phyloP scores from a whole-genome alignment of 2,113 vertebrate genomes.

The Dasyprocta punctata region DNA sequence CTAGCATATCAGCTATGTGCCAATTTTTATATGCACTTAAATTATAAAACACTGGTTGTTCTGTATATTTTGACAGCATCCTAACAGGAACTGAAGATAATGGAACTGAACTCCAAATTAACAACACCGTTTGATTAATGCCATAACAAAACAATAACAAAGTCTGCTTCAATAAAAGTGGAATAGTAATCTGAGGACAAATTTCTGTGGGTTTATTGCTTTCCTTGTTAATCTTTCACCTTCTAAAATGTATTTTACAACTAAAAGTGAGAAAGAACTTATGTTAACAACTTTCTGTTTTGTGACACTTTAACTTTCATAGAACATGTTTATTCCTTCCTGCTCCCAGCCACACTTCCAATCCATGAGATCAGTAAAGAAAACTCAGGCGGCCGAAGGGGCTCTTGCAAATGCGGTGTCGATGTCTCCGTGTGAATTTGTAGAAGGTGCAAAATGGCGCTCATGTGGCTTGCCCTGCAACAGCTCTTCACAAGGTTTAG shows the following conservation, averaged over 20 bases:
- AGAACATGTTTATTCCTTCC: slow-evolving; percentile 45
- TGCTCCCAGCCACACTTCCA: not conserved
- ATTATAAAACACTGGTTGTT: not conserved
- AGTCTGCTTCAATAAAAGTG: slow-evolving; percentile 41
- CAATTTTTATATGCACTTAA: not conserved
- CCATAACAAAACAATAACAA: slow-evolving; percentile 56
- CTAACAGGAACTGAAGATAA: slow-evolving; percentile 51
- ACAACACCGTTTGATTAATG: slow-evolving; percentile 58
- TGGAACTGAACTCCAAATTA: slow-evolving; percentile 55
- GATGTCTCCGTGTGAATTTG: rapidly evolving
- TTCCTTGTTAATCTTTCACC: slow-evolving; percentile 71
- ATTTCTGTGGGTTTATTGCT: slow-evolving; percentile 30
- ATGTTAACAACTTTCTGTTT: slow-evolving; percentile 47
- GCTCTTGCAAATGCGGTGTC: not conserved
- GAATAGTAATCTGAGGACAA: slow-evolving; percentile 55
- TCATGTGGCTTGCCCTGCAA: not conserved
- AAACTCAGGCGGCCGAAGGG: not conserved
- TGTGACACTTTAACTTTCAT: slow-evolving; percentile 64
- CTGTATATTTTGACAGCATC: slow-evolving; percentile 22
- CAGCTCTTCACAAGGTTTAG: not conserved
- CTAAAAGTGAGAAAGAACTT: slow-evolving; percentile 66
- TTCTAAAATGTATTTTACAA: slow-evolving; percentile 70
- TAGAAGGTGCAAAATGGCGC: rapidly evolving
- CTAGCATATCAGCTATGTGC: not conserved
- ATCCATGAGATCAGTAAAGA: not conserved